Evolutionary conservation across 2,888 invertebrate species (phyloP).

Genomic region (Julus scandinavius): DNA sequence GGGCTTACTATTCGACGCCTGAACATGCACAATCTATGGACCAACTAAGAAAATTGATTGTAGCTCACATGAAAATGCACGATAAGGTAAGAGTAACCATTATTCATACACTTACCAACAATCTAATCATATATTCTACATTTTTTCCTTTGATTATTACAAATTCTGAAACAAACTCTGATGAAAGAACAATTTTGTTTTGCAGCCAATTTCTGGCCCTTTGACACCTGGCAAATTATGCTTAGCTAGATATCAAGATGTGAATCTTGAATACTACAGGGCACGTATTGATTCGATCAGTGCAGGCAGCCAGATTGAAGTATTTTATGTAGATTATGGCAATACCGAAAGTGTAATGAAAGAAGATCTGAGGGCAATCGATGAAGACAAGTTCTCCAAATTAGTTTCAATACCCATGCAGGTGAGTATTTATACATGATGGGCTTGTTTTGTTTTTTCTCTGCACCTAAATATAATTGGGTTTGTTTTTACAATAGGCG

Average conservation of each 20-base stretch:
- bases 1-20: slow-evolving; percentile 70
- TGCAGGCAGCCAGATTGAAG: slow-evolving; percentile 67
- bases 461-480: slow-evolving; percentile 65
- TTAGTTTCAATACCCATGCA: slow-evolving; percentile 53
- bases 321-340: slow-evolving; percentile 85
- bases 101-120: too few species aligned
- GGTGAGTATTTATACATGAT: slow-evolving; percentile 48
- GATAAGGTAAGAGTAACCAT: neutral
- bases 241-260: neutral
- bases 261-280: slow-evolving; percentile 67
- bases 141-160: too few species aligned
- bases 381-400: slow-evolving; percentile 62
- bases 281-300: slow-evolving; percentile 70
- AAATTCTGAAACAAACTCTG: neutral
- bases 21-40: neutral
- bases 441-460: neutral
- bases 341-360: slow-evolving; percentile 65
- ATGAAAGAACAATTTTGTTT: neutral
- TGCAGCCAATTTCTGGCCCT: slow-evolving; percentile 34
- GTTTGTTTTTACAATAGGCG: slow-evolving; percentile 69
- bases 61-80: neutral
- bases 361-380: slow-evolving; percentile 56
- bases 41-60: neutral
- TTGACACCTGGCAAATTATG: slow-evolving; percentile 40
- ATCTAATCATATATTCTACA: too few species aligned